These are phyloP conservation scores for Caloenas nicobarica DNA, from an alignment of 2,113 vertebrate species.

Conservation along the genomic window DNA sequence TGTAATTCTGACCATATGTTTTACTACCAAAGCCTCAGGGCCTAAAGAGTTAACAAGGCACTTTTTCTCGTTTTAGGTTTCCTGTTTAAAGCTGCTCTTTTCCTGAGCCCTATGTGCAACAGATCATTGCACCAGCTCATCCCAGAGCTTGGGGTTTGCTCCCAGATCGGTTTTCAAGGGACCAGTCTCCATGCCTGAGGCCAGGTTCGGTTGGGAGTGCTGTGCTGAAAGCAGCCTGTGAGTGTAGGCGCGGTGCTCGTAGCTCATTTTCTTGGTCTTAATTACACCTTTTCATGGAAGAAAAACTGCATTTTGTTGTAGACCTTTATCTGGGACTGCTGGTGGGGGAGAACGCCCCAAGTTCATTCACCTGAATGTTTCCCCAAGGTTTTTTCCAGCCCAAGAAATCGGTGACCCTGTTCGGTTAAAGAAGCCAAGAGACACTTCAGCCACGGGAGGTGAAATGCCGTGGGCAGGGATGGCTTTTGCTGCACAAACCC, in stretches of 20 bases:
- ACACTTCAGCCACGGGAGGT: background rate
- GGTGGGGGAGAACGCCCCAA: too few species aligned
- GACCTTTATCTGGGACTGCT: background rate
- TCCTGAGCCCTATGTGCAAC: constrained; percentile 11
- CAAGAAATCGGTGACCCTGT: too few species aligned
- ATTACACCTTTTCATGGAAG: background rate
- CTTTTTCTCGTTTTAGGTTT: constrained; percentile 54
- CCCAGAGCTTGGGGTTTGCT: background rate
- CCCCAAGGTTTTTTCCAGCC: background rate
- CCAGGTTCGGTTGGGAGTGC: background rate
- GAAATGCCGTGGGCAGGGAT: background rate
- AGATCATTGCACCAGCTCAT: constrained; percentile 42
- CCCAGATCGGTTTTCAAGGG: background rate
- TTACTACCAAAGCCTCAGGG: constrained; percentile 29
- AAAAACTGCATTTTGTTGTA: background rate
- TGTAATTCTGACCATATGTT: constrained; percentile 48
- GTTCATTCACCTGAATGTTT: background rate
- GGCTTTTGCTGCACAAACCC: background rate
- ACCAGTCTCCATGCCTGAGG: constrained; percentile 4
- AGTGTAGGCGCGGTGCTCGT: background rate
- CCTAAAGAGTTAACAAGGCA: constrained; percentile 53
- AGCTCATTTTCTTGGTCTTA: background rate
- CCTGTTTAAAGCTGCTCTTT: constrained; percentile 41
- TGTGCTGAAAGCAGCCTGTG: background rate
- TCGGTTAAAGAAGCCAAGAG: background rate